Percentiles rank a stretch among this genome's conserved stretches.
These are phyloP conservation scores for Gallirallus australis DNA, from an alignment of 2,797 vertebrate species.

Conservation along the genomic window DNA sequence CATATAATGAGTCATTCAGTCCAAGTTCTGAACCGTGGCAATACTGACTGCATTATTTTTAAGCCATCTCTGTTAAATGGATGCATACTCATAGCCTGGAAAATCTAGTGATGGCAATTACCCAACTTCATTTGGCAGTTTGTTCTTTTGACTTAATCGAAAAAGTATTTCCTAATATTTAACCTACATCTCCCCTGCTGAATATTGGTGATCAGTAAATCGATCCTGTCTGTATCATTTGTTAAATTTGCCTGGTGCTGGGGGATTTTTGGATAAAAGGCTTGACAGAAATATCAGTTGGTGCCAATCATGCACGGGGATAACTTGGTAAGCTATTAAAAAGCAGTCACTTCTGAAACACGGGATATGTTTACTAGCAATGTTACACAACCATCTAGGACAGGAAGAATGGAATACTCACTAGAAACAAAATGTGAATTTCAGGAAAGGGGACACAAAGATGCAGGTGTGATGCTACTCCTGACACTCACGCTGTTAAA, in stretches of 20 bases:
- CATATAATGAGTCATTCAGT: conserved; percentile 4
- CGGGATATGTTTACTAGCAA: not conserved
- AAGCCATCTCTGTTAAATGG: conserved; percentile 27
- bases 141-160: conserved; percentile 29
- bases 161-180: conserved; percentile 28
- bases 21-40: conserved; percentile 7
- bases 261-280: not conserved
- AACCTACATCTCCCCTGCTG: not conserved
- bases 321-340: not conserved
- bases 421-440: not conserved
- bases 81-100: conserved; percentile 13
- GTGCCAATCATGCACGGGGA: conserved; percentile 5
- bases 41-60: conserved; percentile 37
- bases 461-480: not conserved
- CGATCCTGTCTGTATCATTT: not conserved
- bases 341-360: not conserved
- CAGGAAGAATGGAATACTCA: not conserved
- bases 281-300: conserved; percentile 30
- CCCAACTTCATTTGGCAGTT: conserved; percentile 62
- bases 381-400: conserved; percentile 6
- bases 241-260: not conserved
- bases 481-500: not conserved
- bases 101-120: conserved; percentile 65
- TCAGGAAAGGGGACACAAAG: not conserved
- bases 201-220: conserved; percentile 13